These are phyloP conservation scores for Chironomus tentans DNA, from an alignment of 2,888 invertebrate genomes.

Conservation along the genomic window DNA sequence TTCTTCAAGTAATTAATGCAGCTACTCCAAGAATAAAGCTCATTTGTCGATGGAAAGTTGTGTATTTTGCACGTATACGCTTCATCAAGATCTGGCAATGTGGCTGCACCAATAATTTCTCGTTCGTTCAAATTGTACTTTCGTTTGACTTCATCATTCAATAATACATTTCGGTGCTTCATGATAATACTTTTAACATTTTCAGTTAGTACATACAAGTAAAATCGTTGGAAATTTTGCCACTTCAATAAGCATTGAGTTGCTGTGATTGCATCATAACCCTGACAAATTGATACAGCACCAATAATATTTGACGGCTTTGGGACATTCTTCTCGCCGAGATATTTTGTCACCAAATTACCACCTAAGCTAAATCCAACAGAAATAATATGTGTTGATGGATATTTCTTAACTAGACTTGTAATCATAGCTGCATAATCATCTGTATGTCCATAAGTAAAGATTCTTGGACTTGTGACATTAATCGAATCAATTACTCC, in stretches of 20 bases:
- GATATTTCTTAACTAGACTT: conserved; percentile 61
- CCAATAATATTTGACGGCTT: conserved; percentile 66
- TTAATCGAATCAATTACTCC: conserved; percentile 79
- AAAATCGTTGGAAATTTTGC: conserved; percentile 82
- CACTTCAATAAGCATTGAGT: conserved; percentile 74
- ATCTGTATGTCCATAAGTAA: conserved; percentile 85
- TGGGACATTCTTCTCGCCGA: conserved; percentile 60
- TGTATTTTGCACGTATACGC: conserved; percentile 74
- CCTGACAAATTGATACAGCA: conserved; percentile 88
- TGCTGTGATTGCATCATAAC: conserved; percentile 84
- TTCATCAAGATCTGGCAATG: conserved; percentile 80
- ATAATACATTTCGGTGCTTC: conserved; percentile 66
- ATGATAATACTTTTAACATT: conserved; percentile 81
- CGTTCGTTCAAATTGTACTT: conserved; percentile 64
- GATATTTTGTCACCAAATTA: conserved; percentile 85
- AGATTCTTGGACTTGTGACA: conserved; percentile 79
- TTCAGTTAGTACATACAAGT: conserved; percentile 87
- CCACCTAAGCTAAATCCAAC: conserved; percentile 93
- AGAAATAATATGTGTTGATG: conserved; percentile 66
- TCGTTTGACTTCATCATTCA: conserved; percentile 63
- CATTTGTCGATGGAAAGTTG: conserved; percentile 66
- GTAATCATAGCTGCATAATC: conserved; percentile 79
- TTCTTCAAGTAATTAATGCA: conserved; percentile 68
- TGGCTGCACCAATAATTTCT: conserved; percentile 76
- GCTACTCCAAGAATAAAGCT: conserved; percentile 78